These are phyloP conservation scores for Araneus ventricosus DNA, from an alignment of 1,140 invertebrate species.

Conservation along the genomic window DNA sequence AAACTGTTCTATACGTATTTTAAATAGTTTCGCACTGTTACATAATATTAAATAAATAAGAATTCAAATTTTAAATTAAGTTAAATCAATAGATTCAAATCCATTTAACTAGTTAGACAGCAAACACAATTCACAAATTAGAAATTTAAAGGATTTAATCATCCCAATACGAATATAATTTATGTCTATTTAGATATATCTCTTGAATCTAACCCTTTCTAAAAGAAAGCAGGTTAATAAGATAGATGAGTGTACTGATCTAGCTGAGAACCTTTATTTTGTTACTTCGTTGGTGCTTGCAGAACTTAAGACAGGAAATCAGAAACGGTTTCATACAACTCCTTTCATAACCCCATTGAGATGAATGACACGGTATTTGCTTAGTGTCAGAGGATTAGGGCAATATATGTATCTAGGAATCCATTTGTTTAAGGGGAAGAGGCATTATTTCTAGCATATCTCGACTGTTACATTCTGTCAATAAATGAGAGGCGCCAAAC, in stretches of 20 bases:
- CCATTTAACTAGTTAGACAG: too few relatives aligned
- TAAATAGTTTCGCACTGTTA: too few relatives aligned
- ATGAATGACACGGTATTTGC: slow-evolving; percentile 47
- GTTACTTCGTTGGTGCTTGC: background rate
- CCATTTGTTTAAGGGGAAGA: slow-evolving; percentile 36
- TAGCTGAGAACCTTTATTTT: background rate
- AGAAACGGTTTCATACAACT: background rate
- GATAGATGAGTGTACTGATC: background rate
- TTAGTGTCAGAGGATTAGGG: slow-evolving; percentile 45
- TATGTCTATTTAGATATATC: too few relatives aligned
- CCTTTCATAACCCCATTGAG: slow-evolving; percentile 23
- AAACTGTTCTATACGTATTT: too few relatives aligned
- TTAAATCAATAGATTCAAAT: too few relatives aligned
- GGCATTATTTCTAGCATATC: slow-evolving; percentile 24
- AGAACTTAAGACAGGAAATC: slow-evolving; percentile 26
- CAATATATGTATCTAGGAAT: slow-evolving; percentile 44
- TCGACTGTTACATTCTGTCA: slow-evolving; percentile 30
- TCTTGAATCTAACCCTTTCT: too few relatives aligned
- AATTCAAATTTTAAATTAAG: too few relatives aligned
- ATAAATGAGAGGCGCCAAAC: slow-evolving; percentile 47
- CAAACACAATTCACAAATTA: too few relatives aligned
- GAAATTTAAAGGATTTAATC: too few relatives aligned
- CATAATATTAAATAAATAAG: too few relatives aligned
- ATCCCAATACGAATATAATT: too few relatives aligned
- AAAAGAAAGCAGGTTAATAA: background rate